Evolutionary conservation across 2,113 vertebrate species (phyloP).

Genomic region (Anser brachyrhynchus): DNA sequence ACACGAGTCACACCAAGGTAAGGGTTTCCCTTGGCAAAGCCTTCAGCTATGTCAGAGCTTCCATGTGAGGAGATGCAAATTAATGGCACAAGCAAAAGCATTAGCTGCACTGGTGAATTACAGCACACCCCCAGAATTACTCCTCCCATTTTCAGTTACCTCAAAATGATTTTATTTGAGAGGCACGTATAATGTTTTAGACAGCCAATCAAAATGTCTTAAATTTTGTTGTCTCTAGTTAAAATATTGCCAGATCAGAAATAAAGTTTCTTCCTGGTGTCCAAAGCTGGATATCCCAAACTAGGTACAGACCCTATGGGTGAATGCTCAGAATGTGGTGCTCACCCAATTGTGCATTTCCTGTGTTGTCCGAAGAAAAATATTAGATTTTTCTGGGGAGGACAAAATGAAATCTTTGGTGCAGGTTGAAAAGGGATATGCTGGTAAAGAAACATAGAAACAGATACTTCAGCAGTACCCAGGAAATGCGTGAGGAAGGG

Average conservation of each 20-base stretch:
- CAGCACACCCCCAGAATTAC: not conserved
- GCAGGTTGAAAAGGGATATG: not conserved
- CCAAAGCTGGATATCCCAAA: not conserved
- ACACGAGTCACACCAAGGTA: conserved; percentile 94
- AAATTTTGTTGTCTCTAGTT: not conserved
- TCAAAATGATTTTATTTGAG: not conserved
- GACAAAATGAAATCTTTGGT: not conserved
- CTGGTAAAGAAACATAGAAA: not conserved
- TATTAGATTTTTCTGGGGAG: not conserved
- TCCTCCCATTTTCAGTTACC: not conserved
- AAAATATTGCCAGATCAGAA: not conserved
- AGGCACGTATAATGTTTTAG: not conserved
- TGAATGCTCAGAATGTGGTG: not conserved
- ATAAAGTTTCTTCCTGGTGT: not conserved
- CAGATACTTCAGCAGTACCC: not conserved
- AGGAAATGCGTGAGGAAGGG: not conserved
- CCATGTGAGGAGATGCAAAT: not conserved
- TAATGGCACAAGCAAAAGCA: not conserved
- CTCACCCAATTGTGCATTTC: not conserved
- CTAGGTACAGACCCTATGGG: not conserved
- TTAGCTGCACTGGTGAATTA: not conserved
- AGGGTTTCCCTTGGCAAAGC: conserved; percentile 28
- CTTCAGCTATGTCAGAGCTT: not conserved
- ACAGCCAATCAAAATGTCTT: not conserved
- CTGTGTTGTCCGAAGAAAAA: not conserved